Conservation (phyloP, 2,113 vertebrate species). For the Xiphophorus maculatus region DNA sequence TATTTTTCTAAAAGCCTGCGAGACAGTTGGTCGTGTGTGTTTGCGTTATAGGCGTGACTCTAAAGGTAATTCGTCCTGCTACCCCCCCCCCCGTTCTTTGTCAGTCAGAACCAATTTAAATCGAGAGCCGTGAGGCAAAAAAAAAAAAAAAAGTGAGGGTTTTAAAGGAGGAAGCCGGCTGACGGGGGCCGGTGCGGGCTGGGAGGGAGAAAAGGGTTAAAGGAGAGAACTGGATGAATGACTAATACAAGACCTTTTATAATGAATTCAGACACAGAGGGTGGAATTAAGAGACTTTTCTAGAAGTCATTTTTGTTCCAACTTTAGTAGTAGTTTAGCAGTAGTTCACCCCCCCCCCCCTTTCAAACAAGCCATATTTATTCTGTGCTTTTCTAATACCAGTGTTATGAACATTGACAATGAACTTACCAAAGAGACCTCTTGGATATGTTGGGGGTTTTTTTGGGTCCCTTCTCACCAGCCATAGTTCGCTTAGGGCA, state of each 20-base stretch:
- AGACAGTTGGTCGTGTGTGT: constrained; percentile 69
- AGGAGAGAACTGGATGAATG: neutral
- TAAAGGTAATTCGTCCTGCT: constrained; percentile 69
- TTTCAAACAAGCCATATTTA: neutral
- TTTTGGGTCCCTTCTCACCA: too few species aligned
- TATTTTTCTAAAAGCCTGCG: constrained; percentile 61
- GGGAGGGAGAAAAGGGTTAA: neutral
- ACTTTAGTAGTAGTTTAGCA: neutral
- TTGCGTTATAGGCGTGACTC: constrained; percentile 74
- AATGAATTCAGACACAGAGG: neutral
- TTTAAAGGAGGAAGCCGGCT: constrained; percentile 35
- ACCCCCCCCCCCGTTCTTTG: neutral
- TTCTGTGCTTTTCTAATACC: neutral
- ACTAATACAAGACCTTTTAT: neutral
- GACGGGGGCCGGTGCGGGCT: neutral
- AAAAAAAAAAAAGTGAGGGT: constrained; percentile 35
- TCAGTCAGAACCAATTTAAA: constrained; percentile 57
- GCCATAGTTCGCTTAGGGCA: too few species aligned
- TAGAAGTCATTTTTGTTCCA: neutral
- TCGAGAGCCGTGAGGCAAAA: constrained; percentile 40
- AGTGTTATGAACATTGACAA: neutral
- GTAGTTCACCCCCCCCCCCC: too few species aligned
- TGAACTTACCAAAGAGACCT: neutral
- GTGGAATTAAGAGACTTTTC: neutral
- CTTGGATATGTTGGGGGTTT: neutral